phyloP scores from a whole-genome alignment of 2,888 invertebrate species.

The Tribolium freemani region DNA sequence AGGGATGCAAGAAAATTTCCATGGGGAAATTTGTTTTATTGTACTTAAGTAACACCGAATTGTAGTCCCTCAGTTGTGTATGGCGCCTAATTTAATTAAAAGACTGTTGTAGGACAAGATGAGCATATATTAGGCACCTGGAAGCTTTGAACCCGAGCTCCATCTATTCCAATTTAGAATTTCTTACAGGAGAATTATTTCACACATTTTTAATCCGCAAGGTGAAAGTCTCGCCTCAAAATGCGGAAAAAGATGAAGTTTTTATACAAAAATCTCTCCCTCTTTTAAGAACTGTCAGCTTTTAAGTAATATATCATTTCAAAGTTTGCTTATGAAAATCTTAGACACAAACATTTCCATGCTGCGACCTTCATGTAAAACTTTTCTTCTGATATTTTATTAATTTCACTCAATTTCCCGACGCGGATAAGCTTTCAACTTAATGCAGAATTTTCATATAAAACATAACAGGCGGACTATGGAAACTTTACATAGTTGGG shows the following conservation, averaged over 20 bases:
- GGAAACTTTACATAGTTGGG: no score
- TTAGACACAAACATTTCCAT: conserved; percentile 6
- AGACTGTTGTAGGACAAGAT: background rate
- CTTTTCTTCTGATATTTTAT: conserved; percentile 6
- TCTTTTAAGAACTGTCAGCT: conserved; percentile 13
- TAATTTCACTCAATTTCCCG: background rate
- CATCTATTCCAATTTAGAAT: background rate
- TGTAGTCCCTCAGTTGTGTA: background rate
- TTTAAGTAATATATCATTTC: conserved; percentile 31
- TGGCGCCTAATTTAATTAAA: background rate
- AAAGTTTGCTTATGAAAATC: conserved; percentile 26
- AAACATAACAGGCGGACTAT: no score
- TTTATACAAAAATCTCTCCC: conserved; percentile 2
- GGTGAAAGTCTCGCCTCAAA: background rate
- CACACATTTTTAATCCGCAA: background rate
- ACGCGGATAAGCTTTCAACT: conserved; percentile 5
- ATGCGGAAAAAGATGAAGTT: background rate
- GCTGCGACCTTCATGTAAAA: background rate
- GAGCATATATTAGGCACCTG: background rate
- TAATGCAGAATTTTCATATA: background rate
- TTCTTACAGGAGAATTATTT: background rate
- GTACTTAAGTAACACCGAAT: background rate
- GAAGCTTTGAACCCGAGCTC: background rate
- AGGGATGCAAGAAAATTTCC: background rate
- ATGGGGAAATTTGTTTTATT: background rate